Evolutionary conservation across 2,888 invertebrate species (phyloP), one percentile per base, ranked within the genome.

Genomic region (Miltochrista miniata): DNA sequence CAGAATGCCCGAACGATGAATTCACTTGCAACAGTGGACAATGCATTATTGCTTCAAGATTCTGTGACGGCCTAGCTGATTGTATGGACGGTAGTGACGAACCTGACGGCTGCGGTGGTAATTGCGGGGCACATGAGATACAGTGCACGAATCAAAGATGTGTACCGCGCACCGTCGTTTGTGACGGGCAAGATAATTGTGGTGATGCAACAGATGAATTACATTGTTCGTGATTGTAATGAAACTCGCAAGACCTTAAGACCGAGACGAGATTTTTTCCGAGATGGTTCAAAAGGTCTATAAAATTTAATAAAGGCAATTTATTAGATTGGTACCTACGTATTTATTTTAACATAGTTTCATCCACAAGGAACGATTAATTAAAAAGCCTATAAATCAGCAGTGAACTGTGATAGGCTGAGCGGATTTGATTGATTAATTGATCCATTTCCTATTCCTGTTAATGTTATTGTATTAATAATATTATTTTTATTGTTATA

Each of bases 11-110:
- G 7, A 71, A 76, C 52, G 77, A 85, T 53, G 87, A 92, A 66
- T 91, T 91, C 54, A 89, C 92, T 0, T 96, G 95, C 77, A 93
- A 91, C 40, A 93, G 94, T 71, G 95, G 95, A 12, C 86, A 90
- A 56, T 96, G 96, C 81, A 94, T 96, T 62, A 72, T 87, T 15
- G 92, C 92, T 51, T 88, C 92, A 40, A 88, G 93, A 48, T 95
- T 95, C 81, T 96, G 96, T 77, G 95, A 96, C 70, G 95, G 95
- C 0, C 83, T 93, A 45, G 81, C 90, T 1, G 95, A 96, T 75
- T 96, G 96, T 70, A 74, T 71, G 0, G 96, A 96, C 64, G 88
- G 91, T 49, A 94, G 95, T 35, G 96, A 96, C 71, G 96, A 96
- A 79, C 95, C 96, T 0, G 79, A 70, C 15, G 92, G 91, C 24